Percentiles rank a stretch among this genome's conserved stretches.
These are phyloP conservation scores for Trachythela sp. DNA, from an alignment of 64 coral and sea anemone genomes.

Conservation along the genomic window DNA sequence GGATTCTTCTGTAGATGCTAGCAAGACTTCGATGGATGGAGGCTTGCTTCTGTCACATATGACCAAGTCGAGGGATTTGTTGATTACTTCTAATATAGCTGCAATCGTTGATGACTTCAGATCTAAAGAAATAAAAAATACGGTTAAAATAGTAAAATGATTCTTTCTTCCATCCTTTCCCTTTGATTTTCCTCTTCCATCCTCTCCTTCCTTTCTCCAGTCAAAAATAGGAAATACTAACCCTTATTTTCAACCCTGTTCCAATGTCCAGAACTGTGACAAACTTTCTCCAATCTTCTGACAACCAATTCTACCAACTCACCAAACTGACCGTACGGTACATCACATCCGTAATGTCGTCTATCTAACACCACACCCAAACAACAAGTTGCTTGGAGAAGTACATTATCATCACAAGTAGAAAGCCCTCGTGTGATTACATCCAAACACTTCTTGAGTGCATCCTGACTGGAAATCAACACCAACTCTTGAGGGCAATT, in stretches of 20 bases:
- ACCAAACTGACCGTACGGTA: not conserved
- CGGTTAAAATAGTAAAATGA: not conserved
- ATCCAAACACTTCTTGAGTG: not conserved
- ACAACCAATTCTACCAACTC: not conserved
- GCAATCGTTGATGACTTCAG: not conserved
- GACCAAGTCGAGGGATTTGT: not conserved
- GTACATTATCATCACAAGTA: not conserved
- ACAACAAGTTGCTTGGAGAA: not conserved
- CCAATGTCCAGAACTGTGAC: not conserved
- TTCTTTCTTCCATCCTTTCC: not conserved
- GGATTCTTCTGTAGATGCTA: not conserved
- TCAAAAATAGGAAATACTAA: not conserved
- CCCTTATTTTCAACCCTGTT: not conserved
- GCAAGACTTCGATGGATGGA: not conserved
- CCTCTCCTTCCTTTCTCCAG: not conserved
- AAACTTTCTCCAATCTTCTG: not conserved
- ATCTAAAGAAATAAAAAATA: not conserved
- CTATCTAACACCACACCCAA: not conserved
- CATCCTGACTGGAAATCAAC: not conserved
- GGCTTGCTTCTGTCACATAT: not conserved
- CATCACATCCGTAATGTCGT: not conserved
- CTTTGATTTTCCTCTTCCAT: not conserved
- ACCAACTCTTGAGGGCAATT: not conserved
- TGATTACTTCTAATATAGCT: not conserved
- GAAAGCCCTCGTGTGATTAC: not conserved